phyloP scores from a whole-genome alignment of 2,888 invertebrate genomes.

The Isoperla grammatica region DNA sequence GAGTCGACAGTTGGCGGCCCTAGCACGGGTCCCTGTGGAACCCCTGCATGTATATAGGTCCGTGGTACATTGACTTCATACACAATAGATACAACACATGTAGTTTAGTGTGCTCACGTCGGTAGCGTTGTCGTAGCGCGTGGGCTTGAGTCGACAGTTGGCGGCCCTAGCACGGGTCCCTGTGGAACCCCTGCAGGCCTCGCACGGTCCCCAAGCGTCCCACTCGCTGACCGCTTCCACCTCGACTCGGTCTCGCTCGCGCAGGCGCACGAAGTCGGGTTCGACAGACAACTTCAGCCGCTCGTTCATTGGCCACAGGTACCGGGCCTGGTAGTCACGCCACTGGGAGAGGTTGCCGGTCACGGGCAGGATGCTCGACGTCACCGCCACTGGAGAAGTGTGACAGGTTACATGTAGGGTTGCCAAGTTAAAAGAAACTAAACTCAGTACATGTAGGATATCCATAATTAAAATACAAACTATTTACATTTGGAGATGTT shows the following conservation, averaged over 20 bases:
- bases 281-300: not conserved
- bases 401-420: not conserved
- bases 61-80: too few relatives aligned
- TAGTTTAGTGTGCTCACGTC: too few relatives aligned
- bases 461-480: too few relatives aligned
- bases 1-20: too few relatives aligned
- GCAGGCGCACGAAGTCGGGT: not conserved
- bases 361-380: constrained; percentile 33
- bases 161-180: constrained; percentile 45
- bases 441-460: too few relatives aligned
- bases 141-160: constrained; percentile 47
- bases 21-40: too few relatives aligned
- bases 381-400: not conserved
- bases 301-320: constrained; percentile 42
- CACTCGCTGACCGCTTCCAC: constrained; percentile 39
- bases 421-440: constrained; percentile 12
- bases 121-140: constrained; percentile 7
- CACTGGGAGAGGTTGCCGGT: constrained; percentile 48
- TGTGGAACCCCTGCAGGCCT: constrained; percentile 41
- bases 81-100: too few relatives aligned
- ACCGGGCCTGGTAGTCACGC: constrained; percentile 46
- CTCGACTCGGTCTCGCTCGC: not conserved
- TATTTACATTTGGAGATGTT: too few relatives aligned
- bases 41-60: too few relatives aligned
- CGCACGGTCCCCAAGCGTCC: constrained; percentile 52